These are phyloP conservation scores for Dryocosmus kuriphilus DNA, from an alignment of 2,888 invertebrate species.

Conservation along the genomic window DNA sequence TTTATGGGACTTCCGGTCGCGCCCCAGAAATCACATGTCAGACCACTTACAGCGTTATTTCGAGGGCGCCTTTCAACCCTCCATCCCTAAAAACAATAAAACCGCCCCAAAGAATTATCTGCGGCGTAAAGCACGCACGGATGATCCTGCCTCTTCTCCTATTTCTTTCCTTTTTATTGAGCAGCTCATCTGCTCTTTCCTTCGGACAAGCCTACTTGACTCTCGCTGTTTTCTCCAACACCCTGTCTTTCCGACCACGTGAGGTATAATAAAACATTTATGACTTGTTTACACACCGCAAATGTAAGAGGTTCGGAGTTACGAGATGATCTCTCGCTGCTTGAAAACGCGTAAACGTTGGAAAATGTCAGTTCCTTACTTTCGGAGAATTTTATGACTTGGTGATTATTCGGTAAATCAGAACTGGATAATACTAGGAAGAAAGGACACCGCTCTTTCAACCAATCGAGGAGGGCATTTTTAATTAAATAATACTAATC, in stretches of 20 bases:
- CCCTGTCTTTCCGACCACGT: constrained; percentile 44
- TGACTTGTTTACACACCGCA: constrained; percentile 70
- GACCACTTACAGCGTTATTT: constrained; percentile 58
- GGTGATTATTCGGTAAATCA: constrained; percentile 4
- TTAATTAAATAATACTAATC: constrained; percentile 78
- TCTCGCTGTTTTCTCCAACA: constrained; percentile 47
- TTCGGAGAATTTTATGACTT: not conserved
- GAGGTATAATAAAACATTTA: constrained; percentile 71
- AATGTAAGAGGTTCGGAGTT: constrained; percentile 38
- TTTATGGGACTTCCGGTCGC: constrained; percentile 56
- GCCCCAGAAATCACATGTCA: constrained; percentile 58
- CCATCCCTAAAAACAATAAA: constrained; percentile 63
- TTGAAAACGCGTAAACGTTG: constrained; percentile 5
- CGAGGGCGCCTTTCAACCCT: constrained; percentile 56
- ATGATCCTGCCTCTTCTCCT: constrained; percentile 46
- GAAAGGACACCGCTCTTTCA: constrained; percentile 46
- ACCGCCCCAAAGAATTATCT: constrained; percentile 67
- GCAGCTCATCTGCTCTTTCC: constrained; percentile 37
- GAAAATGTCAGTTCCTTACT: not conserved
- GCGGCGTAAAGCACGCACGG: constrained; percentile 61
- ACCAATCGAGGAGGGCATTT: constrained; percentile 70
- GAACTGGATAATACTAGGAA: not conserved
- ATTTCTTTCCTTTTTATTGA: constrained; percentile 56
- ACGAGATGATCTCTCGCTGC: constrained; percentile 6
- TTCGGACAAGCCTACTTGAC: constrained; percentile 42